Evolutionary conservation across 1,140 invertebrate species (phyloP).

Genomic region (Ptiloglossa arizonensis): DNA sequence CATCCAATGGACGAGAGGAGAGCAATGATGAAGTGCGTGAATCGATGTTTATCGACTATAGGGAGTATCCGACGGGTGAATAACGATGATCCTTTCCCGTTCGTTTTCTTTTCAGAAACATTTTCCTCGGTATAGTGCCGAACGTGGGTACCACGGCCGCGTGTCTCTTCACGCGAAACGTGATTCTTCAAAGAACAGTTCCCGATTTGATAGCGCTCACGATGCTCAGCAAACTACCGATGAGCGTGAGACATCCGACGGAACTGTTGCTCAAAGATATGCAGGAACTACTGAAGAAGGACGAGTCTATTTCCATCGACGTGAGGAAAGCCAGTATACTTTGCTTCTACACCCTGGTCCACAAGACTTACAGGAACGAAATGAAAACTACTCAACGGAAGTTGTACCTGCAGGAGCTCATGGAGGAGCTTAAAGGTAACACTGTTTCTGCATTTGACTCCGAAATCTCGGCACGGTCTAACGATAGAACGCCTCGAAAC

Average conservation of each 20-base stretch:
- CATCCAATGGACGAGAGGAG: conserved; percentile 47
- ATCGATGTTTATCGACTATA: not conserved
- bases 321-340: conserved; percentile 74
- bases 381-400: conserved; percentile 16
- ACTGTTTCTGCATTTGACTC: no score
- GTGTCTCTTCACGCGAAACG: conserved; percentile 71
- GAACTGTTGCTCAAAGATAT: conserved; percentile 74
- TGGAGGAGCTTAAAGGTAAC: conserved; percentile 68
- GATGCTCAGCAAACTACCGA: conserved; percentile 75
- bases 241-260: conserved; percentile 71
- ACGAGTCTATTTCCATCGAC: conserved; percentile 39
- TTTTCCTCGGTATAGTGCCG: conserved; percentile 77
- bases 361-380: conserved; percentile 69
- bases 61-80: not conserved
- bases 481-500: no score
- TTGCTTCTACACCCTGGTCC: conserved; percentile 74
- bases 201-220: conserved; percentile 59
- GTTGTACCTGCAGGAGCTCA: conserved; percentile 64
- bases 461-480: no score
- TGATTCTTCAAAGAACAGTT: conserved; percentile 71
- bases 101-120: conserved; percentile 60
- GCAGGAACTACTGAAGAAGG: conserved; percentile 69
- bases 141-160: conserved; percentile 77
- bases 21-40: conserved; percentile 53
- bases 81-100: not conserved